Evolutionary conservation across 1,140 invertebrate species (phyloP).

Genomic region (Cephus cinctus): DNA sequence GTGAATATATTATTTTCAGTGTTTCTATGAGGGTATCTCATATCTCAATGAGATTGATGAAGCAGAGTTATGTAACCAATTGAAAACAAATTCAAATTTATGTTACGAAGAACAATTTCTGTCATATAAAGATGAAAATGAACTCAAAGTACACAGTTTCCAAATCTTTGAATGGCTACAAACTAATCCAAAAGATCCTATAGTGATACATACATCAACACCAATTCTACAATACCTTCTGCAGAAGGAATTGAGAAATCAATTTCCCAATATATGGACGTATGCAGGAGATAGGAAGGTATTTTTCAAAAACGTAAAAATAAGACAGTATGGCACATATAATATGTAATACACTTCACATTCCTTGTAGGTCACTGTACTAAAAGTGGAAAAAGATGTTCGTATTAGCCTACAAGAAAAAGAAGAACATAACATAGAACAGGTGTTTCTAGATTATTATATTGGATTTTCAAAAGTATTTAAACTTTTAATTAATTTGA

Average conservation of each 20-base stretch:
- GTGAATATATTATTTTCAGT: slow-evolving; percentile 52
- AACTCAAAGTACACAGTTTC: slow-evolving; percentile 40
- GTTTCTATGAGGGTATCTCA: slow-evolving; percentile 66
- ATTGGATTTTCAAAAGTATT: slow-evolving; percentile 71
- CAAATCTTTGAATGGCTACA: slow-evolving; percentile 50
- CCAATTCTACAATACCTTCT: slow-evolving; percentile 48
- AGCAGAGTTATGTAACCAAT: slow-evolving; percentile 33
- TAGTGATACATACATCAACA: slow-evolving; percentile 23
- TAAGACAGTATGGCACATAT: too few relatives aligned
- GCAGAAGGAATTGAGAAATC: slow-evolving; percentile 56
- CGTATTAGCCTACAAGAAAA: slow-evolving; percentile 38
- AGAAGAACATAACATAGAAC: slow-evolving; percentile 44
- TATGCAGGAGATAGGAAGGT: slow-evolving; percentile 35
- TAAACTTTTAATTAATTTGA: slow-evolving; percentile 56
- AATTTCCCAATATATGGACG: slow-evolving; percentile 57
- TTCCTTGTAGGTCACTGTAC: slow-evolving; percentile 39
- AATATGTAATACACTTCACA: too few relatives aligned
- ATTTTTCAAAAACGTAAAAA: too few relatives aligned
- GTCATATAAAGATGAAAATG: slow-evolving; percentile 47
- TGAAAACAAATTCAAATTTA: slow-evolving; percentile 33
- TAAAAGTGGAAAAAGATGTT: slow-evolving; percentile 37
- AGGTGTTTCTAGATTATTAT: slow-evolving; percentile 54
- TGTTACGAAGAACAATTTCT: slow-evolving; percentile 30
- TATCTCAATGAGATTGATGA: slow-evolving; percentile 63
- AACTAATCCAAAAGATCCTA: slow-evolving; percentile 16